Base-by-base conservation (phyloP, 2,797 vertebrate genomes). In the Valencia hispanica region DNA sequence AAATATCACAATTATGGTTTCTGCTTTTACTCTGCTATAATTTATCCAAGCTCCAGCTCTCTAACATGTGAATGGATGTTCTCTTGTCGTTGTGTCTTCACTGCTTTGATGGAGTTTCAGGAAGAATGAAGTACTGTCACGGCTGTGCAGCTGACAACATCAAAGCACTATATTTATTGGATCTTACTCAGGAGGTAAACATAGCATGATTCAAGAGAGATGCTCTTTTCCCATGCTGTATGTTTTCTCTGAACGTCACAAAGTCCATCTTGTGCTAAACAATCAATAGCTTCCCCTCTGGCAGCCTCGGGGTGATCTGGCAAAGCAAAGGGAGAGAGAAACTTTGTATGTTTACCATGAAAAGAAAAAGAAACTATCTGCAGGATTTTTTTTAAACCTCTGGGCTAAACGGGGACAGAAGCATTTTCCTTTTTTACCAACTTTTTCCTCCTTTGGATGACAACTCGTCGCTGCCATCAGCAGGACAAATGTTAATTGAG, bases 401-500 rank as follows among this genome's bases (percentile, higher is more conserved):
- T 12, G 79, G 77, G 86, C 66, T 65, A 82, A 79, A 45, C 15
- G 30, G 50, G 81, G 70, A 86, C 74, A 84, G 57, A 82, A 71
- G 59, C 70, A 80, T 88, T 90, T 87, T 83, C 81, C 79, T 73
- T 68, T 74, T 84, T 87, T 75, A 79, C 77, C 78, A 85, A 83
- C 80, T 83, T 84, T 89, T 87, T 81, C 63, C 50, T 86, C 81
- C 73, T 75, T 63, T 79, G 80, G 80, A 65, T 91, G 84, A 91
- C 87, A 92, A 87, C 74, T 87, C 81, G 79, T 89, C 84, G 72
- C 39, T 74, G 74, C 69, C 79, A 48, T 89, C 87, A 84, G 70
- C 79, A 79, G 88, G 81, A 87, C 84, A 87, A 87, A 91, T 90
- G 89, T 88, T 91, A 92, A 93, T 87, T 86, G 88, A 88, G 81